Evolutionary conservation across 2,888 invertebrate genomes (phyloP), one percentile per base, ranked within the genome.

Genomic region (Morpho helenor): DNA sequence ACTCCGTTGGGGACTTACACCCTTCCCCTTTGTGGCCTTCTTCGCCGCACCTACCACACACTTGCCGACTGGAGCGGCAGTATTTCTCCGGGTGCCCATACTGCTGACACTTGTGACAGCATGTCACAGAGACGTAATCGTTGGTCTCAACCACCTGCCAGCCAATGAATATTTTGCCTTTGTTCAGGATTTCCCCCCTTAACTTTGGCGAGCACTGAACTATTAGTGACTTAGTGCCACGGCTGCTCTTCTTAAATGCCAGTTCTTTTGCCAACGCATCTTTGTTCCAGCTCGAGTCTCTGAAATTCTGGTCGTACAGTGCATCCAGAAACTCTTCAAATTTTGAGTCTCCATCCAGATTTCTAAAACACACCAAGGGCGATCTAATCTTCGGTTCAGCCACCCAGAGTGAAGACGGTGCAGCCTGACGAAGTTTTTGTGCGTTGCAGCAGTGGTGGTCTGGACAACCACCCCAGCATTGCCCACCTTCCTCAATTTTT

Each of bases 21-120:
- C 39, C 49, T 2, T 43, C 49, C 1, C 43, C 7, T 2, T 40
- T 7, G 31, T 56, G 45, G 3, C 45, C 50, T 1, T 10, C 5
- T 1, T n/a, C 9, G 2, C 45, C 45, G 45, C 49, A 56, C 40
- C n/a, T 50, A 4, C 53, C 41, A 41, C 53, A 56, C 16, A 16
- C 16, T 16, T 16, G 49, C 56, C 0, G 70, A 31, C 31, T 71
- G 0, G 72, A 71, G 0, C 51, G 8, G 46, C 73, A 75, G 40
- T 62, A 66, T 3, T 69, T 68, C 2, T 69, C 73, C 0, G 72
- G 73, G 64, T 77, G 72, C 0, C 75, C 76, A 31, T 73, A 75
- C 1, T 64, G 63, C 22, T 77, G 77, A 49, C 77, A 77, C 7
- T 64, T 71, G 0, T 6, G 46, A 56, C 68, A 70, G 58, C 68